phyloP scores from a whole-genome alignment of 2,888 invertebrate species.

The Pterobdella sp. region DNA sequence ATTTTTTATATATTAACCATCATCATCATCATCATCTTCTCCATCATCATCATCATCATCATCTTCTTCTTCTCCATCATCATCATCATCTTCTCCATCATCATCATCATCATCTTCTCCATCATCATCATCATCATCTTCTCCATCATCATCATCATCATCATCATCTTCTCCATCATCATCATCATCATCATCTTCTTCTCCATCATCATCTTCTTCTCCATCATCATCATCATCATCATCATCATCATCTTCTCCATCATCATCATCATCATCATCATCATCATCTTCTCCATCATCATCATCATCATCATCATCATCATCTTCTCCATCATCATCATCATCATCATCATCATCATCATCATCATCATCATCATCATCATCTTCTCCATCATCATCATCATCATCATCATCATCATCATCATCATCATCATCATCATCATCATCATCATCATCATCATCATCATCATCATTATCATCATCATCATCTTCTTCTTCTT shows the following conservation, averaged over 20 bases:
- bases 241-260: not conserved
- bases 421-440: not conserved
- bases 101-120: not conserved
- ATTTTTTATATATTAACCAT: not conserved
- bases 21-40: constrained; percentile 1
- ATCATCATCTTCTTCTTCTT: not conserved
- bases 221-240: not conserved
- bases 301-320: not conserved
- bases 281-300: not conserved
- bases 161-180: not conserved
- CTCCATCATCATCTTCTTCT: not conserved
- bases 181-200: not conserved
- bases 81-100: not conserved
- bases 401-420: constrained; percentile 10
- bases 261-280: constrained; percentile 7
- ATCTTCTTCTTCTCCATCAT: not conserved
- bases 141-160: constrained; percentile 2
- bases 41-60: constrained; percentile 6
- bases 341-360: not conserved
- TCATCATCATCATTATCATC: not conserved
- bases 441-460: not conserved
- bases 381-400: not conserved
- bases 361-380: not conserved
- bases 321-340: not conserved
- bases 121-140: constrained; percentile 12